Base-by-base conservation (phyloP, 2,797 vertebrate species). In the Gallinago nigripennis region DNA sequence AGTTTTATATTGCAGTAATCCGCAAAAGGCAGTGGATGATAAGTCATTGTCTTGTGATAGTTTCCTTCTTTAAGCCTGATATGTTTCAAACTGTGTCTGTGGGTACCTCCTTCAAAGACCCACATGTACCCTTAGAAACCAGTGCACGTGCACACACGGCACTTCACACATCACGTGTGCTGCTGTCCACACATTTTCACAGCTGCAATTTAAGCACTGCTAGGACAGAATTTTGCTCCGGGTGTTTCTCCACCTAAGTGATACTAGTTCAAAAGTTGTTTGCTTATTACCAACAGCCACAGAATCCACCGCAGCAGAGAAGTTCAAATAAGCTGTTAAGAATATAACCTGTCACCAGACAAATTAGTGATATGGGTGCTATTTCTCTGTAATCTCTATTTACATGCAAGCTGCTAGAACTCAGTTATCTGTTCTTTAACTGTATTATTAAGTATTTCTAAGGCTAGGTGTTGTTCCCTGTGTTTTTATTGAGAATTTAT, bases 141-240 rank as follows among this genome's bases (percentile, higher is more conserved):
- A 2, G 6, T 3, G 15, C 24, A n/a, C 25, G n/a, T 7, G 8
- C 13, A n/a, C 14, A 31, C 6, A 3, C 3, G 1, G 12, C 12
- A 20, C 4, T 51, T 50, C 19, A 18, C 23, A 3, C 11, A 46
- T 21, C 16, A 17, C 1, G 0, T 16, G 15, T 30, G 25, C 31
- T 86, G 6, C 25, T 89, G 31, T 4, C 37, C 35, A 71, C 14
- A 30, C 6, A 19, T 46, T 77, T 80, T 77, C 60, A 68, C 12
- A 30, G 23, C 6, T 50, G 50, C 18, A n/a, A 16, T 51, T 84
- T 61, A 46, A 80, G 9, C 51, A 23, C 13, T 68, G 18, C 4
- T 48, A 27, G 16, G n/a, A 65, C 51, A 84, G 48, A 78, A 71
- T 9, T 33, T 39, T 91, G 41, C 20, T 21, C 10, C 1, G 2